Evolutionary conservation across 2,113 vertebrate genomes (phyloP), one percentile per base, ranked within the genome.

Genomic region (Garra rufa): DNA sequence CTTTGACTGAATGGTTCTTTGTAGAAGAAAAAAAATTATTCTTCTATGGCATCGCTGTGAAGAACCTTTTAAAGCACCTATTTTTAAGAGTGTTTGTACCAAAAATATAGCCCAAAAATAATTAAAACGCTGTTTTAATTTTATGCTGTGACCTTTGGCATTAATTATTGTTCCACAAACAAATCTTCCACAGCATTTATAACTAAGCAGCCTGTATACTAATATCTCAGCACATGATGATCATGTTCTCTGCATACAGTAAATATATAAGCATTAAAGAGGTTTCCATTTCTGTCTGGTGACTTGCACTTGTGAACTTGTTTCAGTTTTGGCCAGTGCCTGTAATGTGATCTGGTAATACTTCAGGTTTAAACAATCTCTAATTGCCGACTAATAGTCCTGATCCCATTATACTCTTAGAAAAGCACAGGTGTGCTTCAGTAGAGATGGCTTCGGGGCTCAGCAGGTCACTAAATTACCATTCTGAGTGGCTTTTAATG

Each of bases 361-460:
- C 70, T 81, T 81, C 77, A 55, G 65, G 85, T 85, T 87, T 87
- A 87, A 87, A 85, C 83, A 84, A 88, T 86, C 50, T 87, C 77
- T 89, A 87, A 89, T 87, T 87, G 83, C 94, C 91, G 95, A 95
- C 94, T 92, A 87, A 89, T 89, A 90, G 89, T 89, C 88, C 59
- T 70, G 89, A 87, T 87, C 80, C 71, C 52, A 87, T 89, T 83
- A 50, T 85, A 77, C 83, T 82, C 50, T 85, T 59, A 48, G 41
- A 87, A 63, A 63, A 55, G 50, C 88, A 85, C 89, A 90, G 88
- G 89, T 90, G 88, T 81, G 78, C 77, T 83, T 86, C 82, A 76
- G 82, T 82, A 73, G 76, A 81, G 55, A 82, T 63, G 50, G 81
- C 87, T 81, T 55, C 13, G 13, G 74, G 88, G 63, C 71, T 86